phyloP scores from a whole-genome alignment of 2,113 vertebrate genomes.

The Harpagus bidentatus region DNA sequence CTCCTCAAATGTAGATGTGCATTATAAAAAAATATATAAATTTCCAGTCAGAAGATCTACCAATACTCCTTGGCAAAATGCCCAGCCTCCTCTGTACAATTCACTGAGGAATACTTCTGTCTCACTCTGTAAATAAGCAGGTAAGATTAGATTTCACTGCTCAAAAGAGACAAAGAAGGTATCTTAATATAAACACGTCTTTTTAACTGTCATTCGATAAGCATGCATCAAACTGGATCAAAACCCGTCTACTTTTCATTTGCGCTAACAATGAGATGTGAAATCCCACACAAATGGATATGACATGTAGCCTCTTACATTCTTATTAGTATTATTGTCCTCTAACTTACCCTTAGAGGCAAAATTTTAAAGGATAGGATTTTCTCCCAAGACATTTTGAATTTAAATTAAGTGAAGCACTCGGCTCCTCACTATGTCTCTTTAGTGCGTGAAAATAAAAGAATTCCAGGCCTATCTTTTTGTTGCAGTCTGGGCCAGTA shows the following conservation, averaged over 20 bases:
- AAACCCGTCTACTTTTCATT: neutral
- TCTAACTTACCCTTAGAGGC: neutral
- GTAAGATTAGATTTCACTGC: slow-evolving; percentile 13
- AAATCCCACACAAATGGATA: slow-evolving; percentile 8
- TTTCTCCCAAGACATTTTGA: slow-evolving; percentile 42
- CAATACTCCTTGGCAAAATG: neutral
- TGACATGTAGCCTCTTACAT: neutral
- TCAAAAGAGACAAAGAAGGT: neutral
- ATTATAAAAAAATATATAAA: neutral
- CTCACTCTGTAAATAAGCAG: neutral
- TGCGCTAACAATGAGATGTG: neutral
- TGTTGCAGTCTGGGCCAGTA: neutral
- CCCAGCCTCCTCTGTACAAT: neutral
- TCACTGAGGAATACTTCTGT: slow-evolving; percentile 9
- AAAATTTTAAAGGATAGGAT: slow-evolving; percentile 34
- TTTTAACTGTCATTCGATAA: slow-evolving; percentile 22
- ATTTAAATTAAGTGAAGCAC: neutral
- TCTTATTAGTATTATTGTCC: neutral
- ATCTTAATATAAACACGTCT: slow-evolving; percentile 2
- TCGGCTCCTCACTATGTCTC: neutral
- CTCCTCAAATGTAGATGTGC: neutral
- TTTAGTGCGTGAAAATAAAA: neutral
- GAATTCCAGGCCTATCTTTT: slow-evolving; percentile 29
- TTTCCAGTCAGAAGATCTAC: neutral
- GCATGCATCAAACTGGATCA: neutral